Conservation (phyloP, 2,113 vertebrate species). For the Neolamprologus cancellatus region DNA sequence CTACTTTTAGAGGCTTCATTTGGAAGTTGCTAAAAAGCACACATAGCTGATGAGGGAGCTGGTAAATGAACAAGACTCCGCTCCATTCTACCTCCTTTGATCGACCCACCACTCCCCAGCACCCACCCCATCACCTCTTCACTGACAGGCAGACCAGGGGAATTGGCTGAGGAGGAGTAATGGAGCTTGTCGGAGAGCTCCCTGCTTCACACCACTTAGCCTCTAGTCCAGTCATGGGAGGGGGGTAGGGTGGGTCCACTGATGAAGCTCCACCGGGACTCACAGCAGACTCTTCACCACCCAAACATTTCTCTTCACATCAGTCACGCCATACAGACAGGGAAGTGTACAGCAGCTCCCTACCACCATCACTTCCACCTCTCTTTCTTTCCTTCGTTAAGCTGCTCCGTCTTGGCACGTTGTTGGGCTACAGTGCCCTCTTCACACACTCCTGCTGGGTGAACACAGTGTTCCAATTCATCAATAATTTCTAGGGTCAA, state of each 20-base stretch:
- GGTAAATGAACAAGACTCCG: neutral
- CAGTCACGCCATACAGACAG: conserved; percentile 56
- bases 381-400: conserved; percentile 13
- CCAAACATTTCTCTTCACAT: conserved; percentile 76
- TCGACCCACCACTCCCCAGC: conserved; percentile 17
- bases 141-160: conserved; percentile 59
- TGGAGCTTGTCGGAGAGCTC: conserved; percentile 67
- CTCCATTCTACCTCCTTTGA: conserved; percentile 8
- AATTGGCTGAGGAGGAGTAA: conserved; percentile 63
- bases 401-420: neutral
- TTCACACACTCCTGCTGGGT: conserved; percentile 52
- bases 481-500: conserved; percentile 62
- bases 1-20: neutral
- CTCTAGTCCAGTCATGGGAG: conserved; percentile 36
- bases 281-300: conserved; percentile 53
- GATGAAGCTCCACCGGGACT: conserved; percentile 59
- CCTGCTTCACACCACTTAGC: conserved; percentile 73
- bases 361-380: neutral
- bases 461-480: conserved; percentile 32
- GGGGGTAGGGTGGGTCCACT: neutral
- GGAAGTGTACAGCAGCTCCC: conserved; percentile 21
- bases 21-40: neutral
- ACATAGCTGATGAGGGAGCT: neutral
- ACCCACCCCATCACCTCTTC: conserved; percentile 42
- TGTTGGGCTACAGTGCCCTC: conserved; percentile 10